Evolutionary conservation across 2,113 vertebrate species (phyloP).

Genomic region (Columbina picui): DNA sequence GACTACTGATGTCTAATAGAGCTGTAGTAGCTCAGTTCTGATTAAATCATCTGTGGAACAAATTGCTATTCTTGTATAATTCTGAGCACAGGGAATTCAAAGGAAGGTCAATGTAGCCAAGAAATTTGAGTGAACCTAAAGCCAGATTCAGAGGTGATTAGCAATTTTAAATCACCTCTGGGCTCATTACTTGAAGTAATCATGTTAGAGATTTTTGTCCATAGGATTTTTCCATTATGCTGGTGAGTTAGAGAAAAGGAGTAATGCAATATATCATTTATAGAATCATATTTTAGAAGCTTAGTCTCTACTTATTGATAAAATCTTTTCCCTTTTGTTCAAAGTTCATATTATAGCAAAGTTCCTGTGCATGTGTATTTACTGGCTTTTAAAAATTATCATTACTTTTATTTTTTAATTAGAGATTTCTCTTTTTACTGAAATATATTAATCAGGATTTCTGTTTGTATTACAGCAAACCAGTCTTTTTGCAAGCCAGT

Average conservation of each 20-base stretch:
- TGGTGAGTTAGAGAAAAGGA: background rate
- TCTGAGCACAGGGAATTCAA: background rate
- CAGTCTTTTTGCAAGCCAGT: background rate
- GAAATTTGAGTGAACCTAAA: background rate
- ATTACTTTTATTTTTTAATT: background rate
- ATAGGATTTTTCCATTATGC: background rate
- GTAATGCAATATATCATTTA: background rate
- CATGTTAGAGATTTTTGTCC: background rate
- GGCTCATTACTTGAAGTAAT: background rate
- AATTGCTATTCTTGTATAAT: background rate
- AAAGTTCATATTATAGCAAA: background rate
- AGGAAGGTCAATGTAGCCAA: background rate
- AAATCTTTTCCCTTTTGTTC: background rate
- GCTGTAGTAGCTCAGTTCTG: background rate
- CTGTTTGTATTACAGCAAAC: background rate
- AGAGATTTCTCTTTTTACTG: background rate
- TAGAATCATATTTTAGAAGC: background rate
- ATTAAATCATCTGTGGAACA: background rate
- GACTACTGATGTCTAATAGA: background rate
- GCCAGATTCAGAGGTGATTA: background rate
- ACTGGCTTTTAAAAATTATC: background rate
- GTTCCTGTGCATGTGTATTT: background rate
- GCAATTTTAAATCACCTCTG: background rate
- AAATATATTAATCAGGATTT: background rate
- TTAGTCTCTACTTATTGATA: background rate